Evolutionary conservation across 2,888 invertebrate genomes (phyloP), one percentile per base, ranked within the genome.

Genomic region (Bimastos eiseni): DNA sequence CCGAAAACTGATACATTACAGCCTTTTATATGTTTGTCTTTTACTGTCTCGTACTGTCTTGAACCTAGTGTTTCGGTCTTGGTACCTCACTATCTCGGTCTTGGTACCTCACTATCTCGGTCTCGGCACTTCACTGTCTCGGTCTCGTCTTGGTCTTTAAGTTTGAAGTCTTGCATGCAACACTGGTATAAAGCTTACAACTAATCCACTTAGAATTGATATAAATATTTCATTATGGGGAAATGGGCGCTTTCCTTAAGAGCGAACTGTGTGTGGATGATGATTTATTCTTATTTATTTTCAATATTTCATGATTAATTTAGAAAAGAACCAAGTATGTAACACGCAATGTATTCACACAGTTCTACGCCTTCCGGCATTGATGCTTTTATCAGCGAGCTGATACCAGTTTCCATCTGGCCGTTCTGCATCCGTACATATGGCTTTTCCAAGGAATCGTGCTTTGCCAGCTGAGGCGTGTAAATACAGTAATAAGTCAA

Each of bases 381-480:
- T 70, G 70, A 70, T 70, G n/a, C n/a, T 70, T 70, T n/a, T 70
- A 70, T n/a, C 11, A 70, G 70, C 30, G 17, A n/a, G 30, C 13
- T 70, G 30, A 70, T 70, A n/a, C n/a, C 70, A 30, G 70, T 70
- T n/a, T 70, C 70, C 70, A 70, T 70, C n/a, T 70, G 70, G 70
- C 70, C 30, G n/a, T 70, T 30, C 70, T 70, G 70, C n/a, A n/a
- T 70, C 70, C 70, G 30, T 70, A 70, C n/a, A n/a, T 70, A 70
- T 70, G 70, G 70, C n/a, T 70, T n/a, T 70, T 70, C 70, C 70
- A 70, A 70, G 70, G 70, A 70, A n/a, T n/a, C 70, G n/a, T n/a
- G 70, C 70, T 70, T 49, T 70, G 70, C 70, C 70, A 70, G 70
- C 70, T 70, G 70, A 70, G 70, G 70, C 70, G 70, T 70, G 70